Conservation (phyloP, 2,113 vertebrate genomes). For the Nycticorax nycticorax region DNA sequence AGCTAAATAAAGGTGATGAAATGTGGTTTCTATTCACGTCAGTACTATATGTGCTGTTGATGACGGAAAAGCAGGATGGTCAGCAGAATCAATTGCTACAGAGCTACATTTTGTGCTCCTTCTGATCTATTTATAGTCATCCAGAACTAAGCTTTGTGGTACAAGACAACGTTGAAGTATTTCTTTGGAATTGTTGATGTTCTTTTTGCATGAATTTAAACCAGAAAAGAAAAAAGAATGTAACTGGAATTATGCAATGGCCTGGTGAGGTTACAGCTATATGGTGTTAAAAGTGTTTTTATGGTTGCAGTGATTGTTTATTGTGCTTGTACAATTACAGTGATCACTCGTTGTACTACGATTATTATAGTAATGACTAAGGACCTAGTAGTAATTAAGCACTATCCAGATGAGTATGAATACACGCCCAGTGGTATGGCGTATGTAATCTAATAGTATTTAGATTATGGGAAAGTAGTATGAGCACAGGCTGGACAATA, state of each 20-base stretch:
- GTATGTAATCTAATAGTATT: not conserved
- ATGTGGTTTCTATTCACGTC: not conserved
- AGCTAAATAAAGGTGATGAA: not conserved
- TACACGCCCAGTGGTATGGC: not conserved
- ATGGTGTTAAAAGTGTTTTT: not conserved
- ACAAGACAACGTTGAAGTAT: not conserved
- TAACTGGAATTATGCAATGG: not conserved
- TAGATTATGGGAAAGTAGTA: not conserved
- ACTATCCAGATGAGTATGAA: not conserved
- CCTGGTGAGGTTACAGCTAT: not conserved
- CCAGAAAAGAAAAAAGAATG: not conserved
- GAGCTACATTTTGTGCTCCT: not conserved
- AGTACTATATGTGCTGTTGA: not conserved
- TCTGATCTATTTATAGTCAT: not conserved
- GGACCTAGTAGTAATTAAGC: not conserved
- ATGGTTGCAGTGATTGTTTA: not conserved
- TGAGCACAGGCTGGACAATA: not conserved
- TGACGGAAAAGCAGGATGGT: not conserved
- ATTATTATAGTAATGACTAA: not conserved
- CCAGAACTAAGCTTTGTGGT: not conserved
- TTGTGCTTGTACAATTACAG: not conserved
- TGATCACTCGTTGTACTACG: not conserved
- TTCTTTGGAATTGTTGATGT: not conserved
- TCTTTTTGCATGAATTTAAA: not conserved
- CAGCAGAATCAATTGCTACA: not conserved